Evolutionary conservation across 2,113 vertebrate genomes (phyloP), one percentile per base, ranked within the genome.

Genomic region (Hydrochoerus hydrochaeris): DNA sequence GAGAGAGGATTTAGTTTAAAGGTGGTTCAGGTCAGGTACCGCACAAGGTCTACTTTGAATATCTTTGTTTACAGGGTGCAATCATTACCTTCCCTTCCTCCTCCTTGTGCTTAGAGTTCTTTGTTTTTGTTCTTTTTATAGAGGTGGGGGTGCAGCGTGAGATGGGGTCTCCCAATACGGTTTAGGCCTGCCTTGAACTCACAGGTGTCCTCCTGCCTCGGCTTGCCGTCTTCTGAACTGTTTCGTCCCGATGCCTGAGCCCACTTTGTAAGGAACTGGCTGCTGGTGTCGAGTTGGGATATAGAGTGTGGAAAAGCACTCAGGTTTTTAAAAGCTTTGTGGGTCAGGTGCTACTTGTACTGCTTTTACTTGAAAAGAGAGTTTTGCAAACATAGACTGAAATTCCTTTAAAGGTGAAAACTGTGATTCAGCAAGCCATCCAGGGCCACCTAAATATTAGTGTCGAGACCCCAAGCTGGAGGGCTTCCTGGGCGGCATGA

Each of bases 1-100:
- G 60, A 24, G 8, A 24, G 24, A 24, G 60, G 60, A 52, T 20
- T 41, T 63, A 11, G 49, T 94, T 85, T 80, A 83, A 95, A 85
- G 35, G 24, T 35, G 54, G 10, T 52, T 93, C 83, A 60, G 38
- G 80, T 83, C 84, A 85, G 35, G 14, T 46, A 57, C n/a, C 41
- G 49, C 14, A 52, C 19, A 38, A 57, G 16, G 16, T 44, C 75
- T 65, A 16, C 26, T 9, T 0, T 77, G 87, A 82, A 52, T 38
- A 81, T 71, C 81, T 94, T 90, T 62, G 13, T 88, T 90, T 52
- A 54, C 63, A 65, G 85, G 24, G 46, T 62, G 93, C 62, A 89
- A 38, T 57, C 60, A 75, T 60, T 52, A 49, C 57, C 57, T 30
- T 73, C 54, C 2, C 16, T 54, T 54, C 9, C 49, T 81, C 85